These are phyloP conservation scores for Aldabrachelys gigantea DNA, from an alignment of 2,113 vertebrate genomes.

Conservation along the genomic window DNA sequence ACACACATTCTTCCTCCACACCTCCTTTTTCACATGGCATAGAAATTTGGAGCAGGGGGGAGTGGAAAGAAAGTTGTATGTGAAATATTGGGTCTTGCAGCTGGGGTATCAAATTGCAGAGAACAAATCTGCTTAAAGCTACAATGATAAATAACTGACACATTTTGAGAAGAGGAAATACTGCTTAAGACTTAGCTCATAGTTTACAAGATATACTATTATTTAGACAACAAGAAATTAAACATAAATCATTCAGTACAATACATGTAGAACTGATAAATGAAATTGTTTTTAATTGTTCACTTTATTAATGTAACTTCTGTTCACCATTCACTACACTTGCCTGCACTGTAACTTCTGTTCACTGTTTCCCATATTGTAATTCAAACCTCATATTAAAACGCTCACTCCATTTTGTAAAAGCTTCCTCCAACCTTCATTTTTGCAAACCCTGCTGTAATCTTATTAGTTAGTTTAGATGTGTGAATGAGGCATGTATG, in stretches of 20 bases:
- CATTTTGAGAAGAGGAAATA: conserved; percentile 39
- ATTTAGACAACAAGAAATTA: conserved; percentile 46
- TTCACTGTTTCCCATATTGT: no score
- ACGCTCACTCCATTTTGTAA: no score
- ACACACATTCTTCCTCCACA: background rate
- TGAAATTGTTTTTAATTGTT: no score
- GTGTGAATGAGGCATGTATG: no score
- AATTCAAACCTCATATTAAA: no score
- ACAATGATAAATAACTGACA: conserved; percentile 25
- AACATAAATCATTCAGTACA: conserved; percentile 47
- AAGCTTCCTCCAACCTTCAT: no score
- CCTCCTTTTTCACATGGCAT: background rate
- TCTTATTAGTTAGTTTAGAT: no score
- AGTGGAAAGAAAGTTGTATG: background rate
- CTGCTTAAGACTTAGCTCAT: background rate
- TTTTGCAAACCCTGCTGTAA: no score
- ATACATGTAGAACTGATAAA: background rate
- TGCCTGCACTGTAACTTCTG: no score
- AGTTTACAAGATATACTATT: background rate
- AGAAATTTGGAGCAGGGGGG: background rate
- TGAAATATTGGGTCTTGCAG: background rate
- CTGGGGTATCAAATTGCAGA: background rate
- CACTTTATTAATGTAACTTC: no score
- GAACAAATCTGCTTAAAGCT: conserved; percentile 1
- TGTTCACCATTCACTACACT: no score